phyloP scores from a whole-genome alignment of 2,113 vertebrate species.

The Peromyscus leucopus region DNA sequence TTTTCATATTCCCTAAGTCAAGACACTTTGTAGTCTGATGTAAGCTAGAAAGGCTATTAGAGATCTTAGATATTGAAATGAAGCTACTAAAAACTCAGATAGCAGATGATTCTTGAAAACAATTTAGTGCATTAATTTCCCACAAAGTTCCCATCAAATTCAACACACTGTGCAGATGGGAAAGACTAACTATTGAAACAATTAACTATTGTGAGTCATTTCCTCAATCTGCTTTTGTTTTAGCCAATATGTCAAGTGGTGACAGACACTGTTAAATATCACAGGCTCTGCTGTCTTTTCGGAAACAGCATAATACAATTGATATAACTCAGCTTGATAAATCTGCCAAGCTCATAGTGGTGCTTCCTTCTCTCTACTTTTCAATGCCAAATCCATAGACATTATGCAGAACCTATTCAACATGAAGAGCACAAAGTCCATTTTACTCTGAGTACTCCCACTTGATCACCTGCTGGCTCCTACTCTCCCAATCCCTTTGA shows the following conservation, averaged over 20 bases:
- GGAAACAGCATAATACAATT: slow-evolving; percentile 69
- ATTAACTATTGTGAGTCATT: slow-evolving; percentile 75
- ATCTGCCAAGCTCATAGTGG: slow-evolving; percentile 52
- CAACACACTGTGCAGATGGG: slow-evolving; percentile 79
- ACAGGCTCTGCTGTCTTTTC: slow-evolving; percentile 72
- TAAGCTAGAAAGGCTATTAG: slow-evolving; percentile 42
- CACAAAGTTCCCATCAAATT: slow-evolving; percentile 73
- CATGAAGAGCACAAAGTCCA: slow-evolving; percentile 26
- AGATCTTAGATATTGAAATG: not conserved
- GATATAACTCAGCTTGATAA: slow-evolving; percentile 72
- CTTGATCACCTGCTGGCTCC: slow-evolving; percentile 53
- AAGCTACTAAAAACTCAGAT: slow-evolving; percentile 57
- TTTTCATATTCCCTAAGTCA: slow-evolving; percentile 60
- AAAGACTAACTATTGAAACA: slow-evolving; percentile 71
- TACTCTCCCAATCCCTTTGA: slow-evolving; percentile 47
- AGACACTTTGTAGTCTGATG: slow-evolving; percentile 53
- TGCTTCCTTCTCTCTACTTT: slow-evolving; percentile 58
- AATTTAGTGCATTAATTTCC: slow-evolving; percentile 69
- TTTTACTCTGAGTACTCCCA: slow-evolving; percentile 38
- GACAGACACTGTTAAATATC: slow-evolving; percentile 66
- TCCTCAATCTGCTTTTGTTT: slow-evolving; percentile 79
- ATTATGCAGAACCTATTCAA: slow-evolving; percentile 62
- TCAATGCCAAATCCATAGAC: slow-evolving; percentile 67
- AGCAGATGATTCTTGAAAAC: slow-evolving; percentile 5
- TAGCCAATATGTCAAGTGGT: slow-evolving; percentile 67